These are phyloP conservation scores for Baronia brevicornis DNA, from an alignment of 2,888 invertebrate species.

Conservation along the genomic window DNA sequence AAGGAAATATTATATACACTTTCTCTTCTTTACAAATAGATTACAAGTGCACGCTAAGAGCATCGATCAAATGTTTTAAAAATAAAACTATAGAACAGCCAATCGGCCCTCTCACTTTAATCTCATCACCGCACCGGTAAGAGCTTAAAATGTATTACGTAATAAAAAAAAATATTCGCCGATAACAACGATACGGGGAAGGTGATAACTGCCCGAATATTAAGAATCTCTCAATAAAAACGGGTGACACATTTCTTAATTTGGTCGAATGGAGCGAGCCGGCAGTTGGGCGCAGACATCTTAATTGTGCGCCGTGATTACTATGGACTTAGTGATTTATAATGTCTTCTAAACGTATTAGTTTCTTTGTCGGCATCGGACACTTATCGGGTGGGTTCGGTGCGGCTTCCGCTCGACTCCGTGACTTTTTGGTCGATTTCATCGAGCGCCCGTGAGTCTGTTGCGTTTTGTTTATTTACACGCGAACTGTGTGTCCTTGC, in stretches of 20 bases:
- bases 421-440: constrained; percentile 30
- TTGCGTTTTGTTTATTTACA: constrained; percentile 22
- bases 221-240: constrained; percentile 18
- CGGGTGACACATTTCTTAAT: constrained; percentile 32
- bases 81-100: too few relatives aligned
- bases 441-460: constrained; percentile 13
- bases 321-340: constrained; percentile 61
- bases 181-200: constrained; percentile 5
- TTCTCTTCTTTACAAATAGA: too few relatives aligned
- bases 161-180: constrained; percentile 7
- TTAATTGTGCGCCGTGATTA: constrained; percentile 66
- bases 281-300: constrained; percentile 39
- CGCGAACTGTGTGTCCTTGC: constrained; percentile 26
- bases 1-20: too few relatives aligned
- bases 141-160: too few relatives aligned
- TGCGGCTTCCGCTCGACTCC: constrained; percentile 53
- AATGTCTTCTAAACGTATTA: constrained; percentile 55
- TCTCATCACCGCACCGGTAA: too few relatives aligned
- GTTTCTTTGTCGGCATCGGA: constrained; percentile 62
- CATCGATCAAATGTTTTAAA: too few relatives aligned
- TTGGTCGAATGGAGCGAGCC: constrained; percentile 19
- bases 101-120: too few relatives aligned
- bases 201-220: constrained; percentile 10
- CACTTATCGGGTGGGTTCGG: constrained; percentile 51
- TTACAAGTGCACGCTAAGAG: too few relatives aligned